Evolutionary conservation across 2,888 invertebrate species (phyloP).

Genomic region (Homarus gammarus): DNA sequence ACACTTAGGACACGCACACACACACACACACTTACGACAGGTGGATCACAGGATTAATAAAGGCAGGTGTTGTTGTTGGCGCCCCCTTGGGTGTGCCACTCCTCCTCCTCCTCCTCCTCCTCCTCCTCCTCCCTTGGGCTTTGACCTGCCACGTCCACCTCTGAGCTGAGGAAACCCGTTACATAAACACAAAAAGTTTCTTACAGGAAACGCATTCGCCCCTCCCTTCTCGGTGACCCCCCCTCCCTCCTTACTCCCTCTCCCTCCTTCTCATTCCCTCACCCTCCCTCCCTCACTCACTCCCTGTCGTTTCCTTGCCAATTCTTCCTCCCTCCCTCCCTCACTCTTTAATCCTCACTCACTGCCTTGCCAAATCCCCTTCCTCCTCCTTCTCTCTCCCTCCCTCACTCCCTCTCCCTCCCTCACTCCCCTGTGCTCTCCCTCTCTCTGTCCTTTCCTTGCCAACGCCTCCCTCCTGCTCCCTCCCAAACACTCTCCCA

Average conservation of each 20-base stretch:
- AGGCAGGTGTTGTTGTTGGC: background rate
- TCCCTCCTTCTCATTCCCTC: background rate
- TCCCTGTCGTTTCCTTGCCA: too few relatives aligned
- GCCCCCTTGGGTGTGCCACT: background rate
- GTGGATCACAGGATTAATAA: background rate
- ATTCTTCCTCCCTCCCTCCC: too few relatives aligned
- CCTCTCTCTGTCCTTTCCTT: too few relatives aligned
- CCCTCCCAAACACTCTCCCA: background rate
- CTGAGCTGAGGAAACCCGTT: conserved; percentile 33
- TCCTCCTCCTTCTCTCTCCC: background rate
- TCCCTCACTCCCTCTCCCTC: too few relatives aligned
- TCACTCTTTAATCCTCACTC: too few relatives aligned
- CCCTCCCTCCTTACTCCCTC: background rate
- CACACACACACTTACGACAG: too few relatives aligned
- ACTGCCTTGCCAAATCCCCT: background rate
- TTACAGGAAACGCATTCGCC: conserved; percentile 35
- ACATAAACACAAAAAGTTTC: conserved; percentile 51
- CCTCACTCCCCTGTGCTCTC: too few relatives aligned
- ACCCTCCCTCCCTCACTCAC: too few relatives aligned
- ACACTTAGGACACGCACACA: too few relatives aligned
- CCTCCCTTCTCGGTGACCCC: background rate
- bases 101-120: too few relatives aligned
- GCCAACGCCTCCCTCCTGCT: too few relatives aligned
- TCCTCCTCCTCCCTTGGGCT: too few relatives aligned
- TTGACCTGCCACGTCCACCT: conserved; percentile 17